phyloP scores from a whole-genome alignment of 2,888 invertebrate species.

The Phalera bucephala region DNA sequence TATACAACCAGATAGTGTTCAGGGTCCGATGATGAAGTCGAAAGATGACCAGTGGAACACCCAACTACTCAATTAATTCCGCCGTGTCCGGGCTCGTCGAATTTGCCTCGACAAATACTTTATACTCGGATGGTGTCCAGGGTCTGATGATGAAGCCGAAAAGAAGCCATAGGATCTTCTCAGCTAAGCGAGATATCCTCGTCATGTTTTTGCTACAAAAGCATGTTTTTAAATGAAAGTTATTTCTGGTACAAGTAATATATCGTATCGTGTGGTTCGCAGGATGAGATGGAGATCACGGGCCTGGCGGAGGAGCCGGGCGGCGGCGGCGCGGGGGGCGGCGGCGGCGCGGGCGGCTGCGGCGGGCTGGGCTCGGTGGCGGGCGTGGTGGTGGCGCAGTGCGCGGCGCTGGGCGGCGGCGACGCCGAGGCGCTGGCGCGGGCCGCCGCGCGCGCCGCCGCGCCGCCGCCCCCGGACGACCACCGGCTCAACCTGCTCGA shows the following conservation, averaged over 20 bases:
- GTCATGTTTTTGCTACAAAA: too few species aligned
- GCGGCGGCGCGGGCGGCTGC: constrained; percentile 41
- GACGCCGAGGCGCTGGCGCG: constrained; percentile 85
- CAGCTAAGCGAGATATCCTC: too few species aligned
- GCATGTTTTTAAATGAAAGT: too few species aligned
- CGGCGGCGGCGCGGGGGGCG: constrained; percentile 51
- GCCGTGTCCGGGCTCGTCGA: too few species aligned
- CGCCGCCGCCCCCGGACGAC: constrained; percentile 50
- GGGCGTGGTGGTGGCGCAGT: constrained; percentile 81
- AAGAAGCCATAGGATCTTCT: too few species aligned
- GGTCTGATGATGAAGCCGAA: too few species aligned
- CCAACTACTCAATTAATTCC: too few species aligned
- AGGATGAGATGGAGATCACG: constrained; percentile 98
- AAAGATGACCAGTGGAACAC: too few species aligned
- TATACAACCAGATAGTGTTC: too few species aligned
- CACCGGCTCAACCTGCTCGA: constrained; percentile 87
- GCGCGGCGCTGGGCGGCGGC: constrained; percentile 74
- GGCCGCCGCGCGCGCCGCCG: constrained; percentile 74
- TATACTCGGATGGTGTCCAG: too few species aligned
- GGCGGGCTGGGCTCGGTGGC: constrained; percentile 90
- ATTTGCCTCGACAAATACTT: too few species aligned
- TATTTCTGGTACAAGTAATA: not conserved
- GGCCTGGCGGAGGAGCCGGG: constrained; percentile 89
- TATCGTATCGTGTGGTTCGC: constrained; percentile 1
- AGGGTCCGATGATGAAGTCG: too few species aligned